Evolutionary conservation across 2,888 invertebrate genomes (phyloP).

Genomic region (Cryptus armator): DNA sequence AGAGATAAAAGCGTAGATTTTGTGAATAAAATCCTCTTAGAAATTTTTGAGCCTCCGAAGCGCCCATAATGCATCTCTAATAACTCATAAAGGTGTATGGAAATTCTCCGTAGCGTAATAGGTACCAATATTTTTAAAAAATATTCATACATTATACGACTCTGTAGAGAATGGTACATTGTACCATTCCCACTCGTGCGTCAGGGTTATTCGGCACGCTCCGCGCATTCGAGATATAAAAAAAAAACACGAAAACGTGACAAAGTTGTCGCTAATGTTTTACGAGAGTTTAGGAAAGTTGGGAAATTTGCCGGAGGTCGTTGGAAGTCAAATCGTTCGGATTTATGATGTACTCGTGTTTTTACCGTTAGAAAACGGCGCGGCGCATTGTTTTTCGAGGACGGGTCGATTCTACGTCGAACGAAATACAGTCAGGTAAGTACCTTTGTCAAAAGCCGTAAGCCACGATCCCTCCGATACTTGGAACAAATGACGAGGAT

Average conservation of each 20-base stretch:
- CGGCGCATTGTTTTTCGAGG: constrained; percentile 16
- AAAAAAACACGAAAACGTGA: not conserved
- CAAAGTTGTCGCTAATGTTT: not conserved
- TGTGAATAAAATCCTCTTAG: not conserved
- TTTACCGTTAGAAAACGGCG: constrained; percentile 5
- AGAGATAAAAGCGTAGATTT: not conserved
- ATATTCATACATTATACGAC: no score
- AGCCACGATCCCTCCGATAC: not conserved
- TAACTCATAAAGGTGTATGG: no score
- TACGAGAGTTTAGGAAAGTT: not conserved
- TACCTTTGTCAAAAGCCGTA: not conserved
- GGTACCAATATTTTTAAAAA: no score
- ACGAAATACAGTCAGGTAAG: constrained; percentile 13
- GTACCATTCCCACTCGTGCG: no score
- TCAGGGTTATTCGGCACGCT: no score
- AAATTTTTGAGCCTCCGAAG: not conserved
- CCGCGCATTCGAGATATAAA: no score
- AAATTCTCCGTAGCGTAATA: no score
- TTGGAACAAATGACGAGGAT: not conserved
- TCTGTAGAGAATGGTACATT: no score
- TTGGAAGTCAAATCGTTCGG: not conserved
- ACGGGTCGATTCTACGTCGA: not conserved
- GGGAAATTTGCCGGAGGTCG: not conserved
- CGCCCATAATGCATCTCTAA: no score
- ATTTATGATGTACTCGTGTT: constrained; percentile 14